phyloP scores from a whole-genome alignment of 2,797 vertebrate genomes.

The Sebastes matsubarae region DNA sequence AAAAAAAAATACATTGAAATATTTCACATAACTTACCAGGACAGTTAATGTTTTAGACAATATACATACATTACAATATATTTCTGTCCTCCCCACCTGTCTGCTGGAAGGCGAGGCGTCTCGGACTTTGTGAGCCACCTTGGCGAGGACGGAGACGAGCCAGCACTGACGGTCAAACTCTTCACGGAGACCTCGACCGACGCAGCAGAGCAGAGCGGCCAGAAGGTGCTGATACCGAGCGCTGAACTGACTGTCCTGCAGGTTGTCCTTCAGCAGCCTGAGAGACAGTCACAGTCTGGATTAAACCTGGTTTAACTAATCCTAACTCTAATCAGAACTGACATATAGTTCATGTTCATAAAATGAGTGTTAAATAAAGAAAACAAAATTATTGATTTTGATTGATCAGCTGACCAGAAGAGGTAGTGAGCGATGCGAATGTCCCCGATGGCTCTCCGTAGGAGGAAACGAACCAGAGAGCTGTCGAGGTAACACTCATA shows the following conservation, averaged over 20 bases:
- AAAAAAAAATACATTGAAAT: not conserved
- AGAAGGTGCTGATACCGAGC: conserved; percentile 95
- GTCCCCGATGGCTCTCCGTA: conserved; percentile 91
- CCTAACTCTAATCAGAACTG: conserved; percentile 85
- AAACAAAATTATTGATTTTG: not conserved
- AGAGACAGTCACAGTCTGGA: not conserved
- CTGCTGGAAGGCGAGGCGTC: conserved; percentile 87
- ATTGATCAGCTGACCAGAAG: conserved; percentile 87
- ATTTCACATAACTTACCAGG: not conserved
- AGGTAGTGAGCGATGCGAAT: conserved; percentile 93
- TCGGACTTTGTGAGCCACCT: conserved; percentile 89
- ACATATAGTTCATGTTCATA: too few species aligned
- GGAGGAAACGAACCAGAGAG: conserved; percentile 92
- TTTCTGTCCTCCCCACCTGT: conserved; percentile 79
- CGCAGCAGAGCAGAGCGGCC: conserved; percentile 94
- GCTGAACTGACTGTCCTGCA: conserved; percentile 96
- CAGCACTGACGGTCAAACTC: conserved; percentile 94
- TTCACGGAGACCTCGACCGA: conserved; percentile 89
- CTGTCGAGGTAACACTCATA: conserved; percentile 98
- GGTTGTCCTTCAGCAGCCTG: conserved; percentile 94
- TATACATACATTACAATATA: not conserved
- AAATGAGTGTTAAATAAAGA: not conserved
- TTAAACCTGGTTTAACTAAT: not conserved
- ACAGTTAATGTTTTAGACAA: not conserved
- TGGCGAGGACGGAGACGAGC: conserved; percentile 88